Evolutionary conservation across 2,888 invertebrate genomes (phyloP).

Genomic region (Nephrotoma flavescens): DNA sequence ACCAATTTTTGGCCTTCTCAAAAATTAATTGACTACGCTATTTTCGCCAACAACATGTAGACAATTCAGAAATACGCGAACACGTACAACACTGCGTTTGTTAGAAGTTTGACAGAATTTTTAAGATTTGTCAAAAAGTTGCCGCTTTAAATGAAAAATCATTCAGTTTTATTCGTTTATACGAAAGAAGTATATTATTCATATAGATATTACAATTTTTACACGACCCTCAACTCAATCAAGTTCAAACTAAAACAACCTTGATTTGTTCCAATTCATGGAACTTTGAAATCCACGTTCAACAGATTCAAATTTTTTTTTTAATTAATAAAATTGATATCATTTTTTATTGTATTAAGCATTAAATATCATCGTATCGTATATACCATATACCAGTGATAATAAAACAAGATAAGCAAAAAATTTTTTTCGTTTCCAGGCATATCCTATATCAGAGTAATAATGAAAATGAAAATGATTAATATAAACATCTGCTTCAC

Average conservation of each 20-base stretch:
- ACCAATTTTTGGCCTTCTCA: too few relatives aligned
- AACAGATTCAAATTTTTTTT: neutral
- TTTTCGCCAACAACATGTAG: too few relatives aligned
- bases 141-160: too few relatives aligned
- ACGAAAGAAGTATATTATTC: too few relatives aligned
- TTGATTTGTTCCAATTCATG: neutral
- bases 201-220: too few relatives aligned
- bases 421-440: neutral
- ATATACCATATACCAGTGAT: neutral
- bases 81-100: too few relatives aligned
- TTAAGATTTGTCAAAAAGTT: too few relatives aligned
- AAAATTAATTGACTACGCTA: too few relatives aligned
- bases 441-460: neutral
- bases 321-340: neutral
- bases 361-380: neutral
- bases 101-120: too few relatives aligned
- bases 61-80: too few relatives aligned
- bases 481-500: neutral
- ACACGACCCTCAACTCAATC: neutral
- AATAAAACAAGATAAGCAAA: neutral
- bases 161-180: too few relatives aligned
- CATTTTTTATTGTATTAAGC: neutral
- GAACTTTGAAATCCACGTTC: neutral
- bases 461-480: neutral
- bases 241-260: neutral